Evolutionary conservation across 2,113 vertebrate genomes (phyloP).

Genomic region (Pholis gunnellus): DNA sequence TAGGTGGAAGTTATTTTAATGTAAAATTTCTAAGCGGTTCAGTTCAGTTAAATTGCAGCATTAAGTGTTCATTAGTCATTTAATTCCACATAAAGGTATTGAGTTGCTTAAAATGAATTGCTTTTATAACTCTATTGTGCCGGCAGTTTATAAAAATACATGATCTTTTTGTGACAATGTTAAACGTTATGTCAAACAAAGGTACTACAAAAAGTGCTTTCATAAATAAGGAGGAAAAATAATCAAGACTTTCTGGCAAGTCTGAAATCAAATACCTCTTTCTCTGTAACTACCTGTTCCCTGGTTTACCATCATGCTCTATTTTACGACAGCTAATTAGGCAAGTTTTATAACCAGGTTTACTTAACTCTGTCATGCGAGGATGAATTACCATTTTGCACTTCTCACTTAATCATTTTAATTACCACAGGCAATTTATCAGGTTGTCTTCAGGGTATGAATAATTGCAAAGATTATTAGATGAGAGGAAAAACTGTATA

Average conservation of each 20-base stretch:
- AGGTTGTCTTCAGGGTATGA: slow-evolving; percentile 75
- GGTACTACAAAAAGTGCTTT: background rate
- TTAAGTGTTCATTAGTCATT: background rate
- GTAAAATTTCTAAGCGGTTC: background rate
- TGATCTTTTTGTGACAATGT: background rate
- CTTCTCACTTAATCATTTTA: slow-evolving; percentile 81
- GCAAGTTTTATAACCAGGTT: slow-evolving; percentile 77
- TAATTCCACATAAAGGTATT: background rate
- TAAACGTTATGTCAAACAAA: background rate
- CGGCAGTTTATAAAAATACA: background rate
- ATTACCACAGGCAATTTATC: slow-evolving; percentile 80
- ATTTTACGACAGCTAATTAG: slow-evolving; percentile 77
- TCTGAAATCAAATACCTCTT: slow-evolving; percentile 30
- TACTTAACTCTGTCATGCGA: slow-evolving; percentile 78
- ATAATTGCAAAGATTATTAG: slow-evolving; percentile 79
- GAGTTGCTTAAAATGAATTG: background rate
- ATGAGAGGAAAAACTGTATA: slow-evolving; percentile 56
- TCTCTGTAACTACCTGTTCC: slow-evolving; percentile 50
- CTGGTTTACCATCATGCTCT: slow-evolving; percentile 61
- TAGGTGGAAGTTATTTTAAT: background rate
- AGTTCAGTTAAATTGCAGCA: background rate
- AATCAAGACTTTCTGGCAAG: background rate
- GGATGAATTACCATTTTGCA: slow-evolving; percentile 80
- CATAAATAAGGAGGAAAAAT: slow-evolving; percentile 17
- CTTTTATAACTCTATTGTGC: background rate